A percentile compares a stretch with the other conserved stretches of the same genome.
Evolutionary conservation across 2,113 vertebrate species (phyloP).

Genomic region (Tilapia sparmanii): DNA sequence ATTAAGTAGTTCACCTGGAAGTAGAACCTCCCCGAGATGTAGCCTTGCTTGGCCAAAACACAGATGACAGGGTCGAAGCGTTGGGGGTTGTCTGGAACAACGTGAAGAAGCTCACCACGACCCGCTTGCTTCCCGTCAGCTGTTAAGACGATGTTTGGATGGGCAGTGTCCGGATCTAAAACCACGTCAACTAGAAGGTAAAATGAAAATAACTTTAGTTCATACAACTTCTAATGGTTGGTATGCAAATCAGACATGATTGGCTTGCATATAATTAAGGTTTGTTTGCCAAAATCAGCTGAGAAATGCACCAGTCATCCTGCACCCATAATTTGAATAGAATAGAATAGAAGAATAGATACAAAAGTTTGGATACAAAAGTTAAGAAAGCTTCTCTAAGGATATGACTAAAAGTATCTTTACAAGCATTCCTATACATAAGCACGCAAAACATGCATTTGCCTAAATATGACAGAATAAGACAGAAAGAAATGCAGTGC

Average conservation of each 20-base stretch:
- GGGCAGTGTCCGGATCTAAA: constrained; percentile 51
- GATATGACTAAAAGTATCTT: neutral
- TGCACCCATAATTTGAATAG: neutral
- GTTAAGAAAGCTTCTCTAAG: neutral
- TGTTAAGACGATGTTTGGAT: constrained; percentile 60
- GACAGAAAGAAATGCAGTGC: neutral
- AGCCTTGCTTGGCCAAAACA: constrained; percentile 62
- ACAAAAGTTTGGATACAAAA: neutral
- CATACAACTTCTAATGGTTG: neutral
- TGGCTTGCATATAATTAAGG: neutral
- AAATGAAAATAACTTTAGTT: neutral
- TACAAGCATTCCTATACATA: neutral
- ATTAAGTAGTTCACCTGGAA: constrained; percentile 48
- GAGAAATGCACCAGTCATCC: neutral
- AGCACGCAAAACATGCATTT: neutral
- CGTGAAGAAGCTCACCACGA: constrained; percentile 45
- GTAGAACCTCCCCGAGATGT: constrained; percentile 65
- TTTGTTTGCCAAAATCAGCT: fast-evolving
- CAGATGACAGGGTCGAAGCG: constrained; percentile 67
- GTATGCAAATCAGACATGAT: neutral
- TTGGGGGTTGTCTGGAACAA: constrained; percentile 54
- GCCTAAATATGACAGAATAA: neutral
- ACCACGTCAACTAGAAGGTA: constrained; percentile 45
- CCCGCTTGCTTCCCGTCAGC: constrained; percentile 52
- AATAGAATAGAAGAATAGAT: neutral